phyloP scores from a whole-genome alignment of 2,888 invertebrate genomes.

The Sycophila texana region DNA sequence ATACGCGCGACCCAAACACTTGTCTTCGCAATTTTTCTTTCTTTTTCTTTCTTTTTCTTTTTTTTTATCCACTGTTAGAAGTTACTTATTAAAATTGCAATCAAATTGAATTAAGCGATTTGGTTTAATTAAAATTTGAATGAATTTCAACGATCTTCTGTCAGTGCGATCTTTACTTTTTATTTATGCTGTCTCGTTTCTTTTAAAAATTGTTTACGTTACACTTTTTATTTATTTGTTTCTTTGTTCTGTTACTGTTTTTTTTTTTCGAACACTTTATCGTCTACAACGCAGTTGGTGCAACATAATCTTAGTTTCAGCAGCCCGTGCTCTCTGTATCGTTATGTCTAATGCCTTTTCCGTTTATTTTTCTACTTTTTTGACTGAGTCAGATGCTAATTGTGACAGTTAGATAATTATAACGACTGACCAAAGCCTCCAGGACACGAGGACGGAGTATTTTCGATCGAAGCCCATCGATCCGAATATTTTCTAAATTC shows the following conservation, averaged over 20 bases:
- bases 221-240: slow-evolving; percentile 31
- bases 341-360: slow-evolving; percentile 55
- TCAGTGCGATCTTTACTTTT: slow-evolving; percentile 13
- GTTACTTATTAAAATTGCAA: neutral
- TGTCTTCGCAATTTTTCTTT: slow-evolving; percentile 32
- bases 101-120: too few relatives aligned
- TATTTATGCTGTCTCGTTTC: slow-evolving; percentile 32
- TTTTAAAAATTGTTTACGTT: slow-evolving; percentile 2
- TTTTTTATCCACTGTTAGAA: slow-evolving; percentile 29
- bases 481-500: slow-evolving; percentile 9
- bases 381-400: slow-evolving; percentile 45
- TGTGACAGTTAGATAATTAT: slow-evolving; percentile 36
- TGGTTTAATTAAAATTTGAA: neutral
- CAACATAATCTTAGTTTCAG: slow-evolving; percentile 32
- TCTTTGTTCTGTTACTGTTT: slow-evolving; percentile 31
- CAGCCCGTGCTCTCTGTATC: slow-evolving; percentile 41
- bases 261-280: slow-evolving; percentile 28
- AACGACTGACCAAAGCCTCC: slow-evolving; percentile 52
- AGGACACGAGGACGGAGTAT: slow-evolving; percentile 50
- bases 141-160: slow-evolving; percentile 19
- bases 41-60: slow-evolving; percentile 41
- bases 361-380: slow-evolving; percentile 38
- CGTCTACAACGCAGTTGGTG: slow-evolving; percentile 30
- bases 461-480: slow-evolving; percentile 22
- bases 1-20: slow-evolving; percentile 61